These are phyloP conservation scores for Pogonus chalceus DNA, from an alignment of 1,140 invertebrate species.

Conservation along the genomic window DNA sequence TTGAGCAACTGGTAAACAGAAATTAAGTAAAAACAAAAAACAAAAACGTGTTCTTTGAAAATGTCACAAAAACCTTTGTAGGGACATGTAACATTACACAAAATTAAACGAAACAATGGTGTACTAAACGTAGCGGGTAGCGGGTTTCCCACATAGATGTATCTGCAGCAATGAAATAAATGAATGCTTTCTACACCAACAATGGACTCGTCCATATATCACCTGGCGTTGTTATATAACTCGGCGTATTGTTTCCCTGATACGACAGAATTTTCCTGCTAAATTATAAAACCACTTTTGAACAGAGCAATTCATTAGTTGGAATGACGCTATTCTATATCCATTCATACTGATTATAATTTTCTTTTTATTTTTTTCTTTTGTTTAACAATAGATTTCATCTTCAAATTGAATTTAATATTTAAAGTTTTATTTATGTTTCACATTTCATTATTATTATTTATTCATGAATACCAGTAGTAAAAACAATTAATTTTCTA, in stretches of 20 bases:
- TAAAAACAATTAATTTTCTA: too few relatives aligned
- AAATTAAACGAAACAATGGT: constrained; percentile 1
- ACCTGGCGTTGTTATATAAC: neutral
- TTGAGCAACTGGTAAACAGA: too few relatives aligned
- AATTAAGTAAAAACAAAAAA: too few relatives aligned
- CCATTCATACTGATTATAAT: neutral
- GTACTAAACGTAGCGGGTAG: neutral
- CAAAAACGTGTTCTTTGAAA: too few relatives aligned
- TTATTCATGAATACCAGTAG: too few relatives aligned
- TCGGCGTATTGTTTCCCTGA: neutral
- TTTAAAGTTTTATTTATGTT: too few relatives aligned
- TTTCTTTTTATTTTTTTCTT: neutral
- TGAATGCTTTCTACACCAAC: neutral
- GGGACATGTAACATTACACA: neutral
- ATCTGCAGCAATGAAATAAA: neutral
- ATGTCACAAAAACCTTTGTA: too few relatives aligned
- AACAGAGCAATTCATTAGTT: neutral
- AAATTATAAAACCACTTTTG: constrained; percentile 1
- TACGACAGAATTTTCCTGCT: neutral
- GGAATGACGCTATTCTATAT: neutral
- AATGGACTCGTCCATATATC: neutral
- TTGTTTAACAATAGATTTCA: too few relatives aligned
- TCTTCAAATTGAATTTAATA: too few relatives aligned
- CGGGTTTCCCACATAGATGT: neutral
- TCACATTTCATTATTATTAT: too few relatives aligned